These are phyloP conservation scores for Synaphobranchus kaupii DNA, from an alignment of 2,797 vertebrate species.

Conservation along the genomic window DNA sequence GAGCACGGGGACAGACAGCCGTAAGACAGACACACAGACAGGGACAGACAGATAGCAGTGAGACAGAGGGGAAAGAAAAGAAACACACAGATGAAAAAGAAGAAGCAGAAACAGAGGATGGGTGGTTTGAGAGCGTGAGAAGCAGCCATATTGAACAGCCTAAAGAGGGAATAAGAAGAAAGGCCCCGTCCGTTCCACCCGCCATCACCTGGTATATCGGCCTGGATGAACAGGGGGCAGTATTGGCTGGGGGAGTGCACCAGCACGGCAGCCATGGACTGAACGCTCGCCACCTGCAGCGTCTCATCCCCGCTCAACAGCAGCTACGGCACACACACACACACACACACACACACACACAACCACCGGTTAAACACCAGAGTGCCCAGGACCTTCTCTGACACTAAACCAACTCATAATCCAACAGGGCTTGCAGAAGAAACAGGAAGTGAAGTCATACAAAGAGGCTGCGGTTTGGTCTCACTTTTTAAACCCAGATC, in stretches of 20 bases:
- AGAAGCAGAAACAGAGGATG: background rate
- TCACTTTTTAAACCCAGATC: no score
- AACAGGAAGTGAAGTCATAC: no score
- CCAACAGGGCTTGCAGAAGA: no score
- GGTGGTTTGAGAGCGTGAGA: background rate
- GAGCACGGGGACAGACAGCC: slow-evolving; percentile 39
- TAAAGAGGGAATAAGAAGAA: background rate
- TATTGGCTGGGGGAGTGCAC: slow-evolving; percentile 82
- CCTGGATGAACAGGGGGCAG: slow-evolving; percentile 80
- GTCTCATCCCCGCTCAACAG: slow-evolving; percentile 86
- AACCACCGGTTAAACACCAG: background rate
- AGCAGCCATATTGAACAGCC: background rate
- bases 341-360: slow-evolving; percentile 24
- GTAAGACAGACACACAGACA: slow-evolving; percentile 26
- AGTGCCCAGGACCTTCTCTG: no score
- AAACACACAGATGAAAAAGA: background rate
- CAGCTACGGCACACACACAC: slow-evolving; percentile 72
- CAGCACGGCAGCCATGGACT: slow-evolving; percentile 83
- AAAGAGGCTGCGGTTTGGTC: no score
- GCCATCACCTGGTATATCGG: slow-evolving; percentile 85
- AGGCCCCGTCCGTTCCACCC: background rate
- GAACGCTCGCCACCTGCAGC: slow-evolving; percentile 83
- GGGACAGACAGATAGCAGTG: background rate
- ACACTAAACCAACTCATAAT: no score
- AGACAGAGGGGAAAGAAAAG: background rate